These are phyloP conservation scores for Rhabdornis inornatus DNA, from an alignment of 2,113 vertebrate genomes.

Conservation along the genomic window DNA sequence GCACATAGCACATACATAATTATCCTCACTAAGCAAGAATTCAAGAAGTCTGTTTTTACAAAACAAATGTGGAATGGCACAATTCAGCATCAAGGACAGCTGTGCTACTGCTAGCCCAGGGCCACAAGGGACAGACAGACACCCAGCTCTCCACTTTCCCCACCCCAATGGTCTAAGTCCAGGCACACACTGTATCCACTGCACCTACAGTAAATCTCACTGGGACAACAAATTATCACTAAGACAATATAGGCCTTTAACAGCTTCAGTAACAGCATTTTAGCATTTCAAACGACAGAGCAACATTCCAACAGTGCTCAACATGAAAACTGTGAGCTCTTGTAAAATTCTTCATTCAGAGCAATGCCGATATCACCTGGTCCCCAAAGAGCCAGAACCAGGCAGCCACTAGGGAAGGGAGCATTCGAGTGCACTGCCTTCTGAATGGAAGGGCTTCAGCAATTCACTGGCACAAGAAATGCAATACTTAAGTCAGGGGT, in stretches of 20 bases:
- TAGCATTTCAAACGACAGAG: rapidly evolving
- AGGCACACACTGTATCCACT: rapidly evolving
- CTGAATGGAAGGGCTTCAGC: neutral
- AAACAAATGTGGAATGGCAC: neutral
- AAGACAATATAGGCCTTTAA: too few species aligned
- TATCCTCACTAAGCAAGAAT: neutral
- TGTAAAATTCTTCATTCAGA: neutral
- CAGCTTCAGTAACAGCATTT: neutral
- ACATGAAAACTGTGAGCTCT: neutral
- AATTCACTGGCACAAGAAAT: neutral
- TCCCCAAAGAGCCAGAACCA: neutral
- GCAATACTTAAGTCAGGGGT: neutral
- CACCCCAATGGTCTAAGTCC: rapidly evolving
- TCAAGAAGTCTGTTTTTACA: neutral
- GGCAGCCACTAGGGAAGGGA: neutral
- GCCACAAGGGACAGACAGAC: neutral
- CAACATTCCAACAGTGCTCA: neutral
- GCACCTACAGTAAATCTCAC: rapidly evolving
- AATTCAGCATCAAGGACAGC: neutral
- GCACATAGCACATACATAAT: neutral
- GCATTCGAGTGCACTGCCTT: rapidly evolving
- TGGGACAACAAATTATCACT: neutral
- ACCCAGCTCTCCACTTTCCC: neutral
- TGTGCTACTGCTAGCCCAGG: neutral
- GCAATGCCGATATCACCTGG: rapidly evolving